Base-by-base conservation (phyloP, 2,888 invertebrate genomes). In the Prenolepis imparis region DNA sequence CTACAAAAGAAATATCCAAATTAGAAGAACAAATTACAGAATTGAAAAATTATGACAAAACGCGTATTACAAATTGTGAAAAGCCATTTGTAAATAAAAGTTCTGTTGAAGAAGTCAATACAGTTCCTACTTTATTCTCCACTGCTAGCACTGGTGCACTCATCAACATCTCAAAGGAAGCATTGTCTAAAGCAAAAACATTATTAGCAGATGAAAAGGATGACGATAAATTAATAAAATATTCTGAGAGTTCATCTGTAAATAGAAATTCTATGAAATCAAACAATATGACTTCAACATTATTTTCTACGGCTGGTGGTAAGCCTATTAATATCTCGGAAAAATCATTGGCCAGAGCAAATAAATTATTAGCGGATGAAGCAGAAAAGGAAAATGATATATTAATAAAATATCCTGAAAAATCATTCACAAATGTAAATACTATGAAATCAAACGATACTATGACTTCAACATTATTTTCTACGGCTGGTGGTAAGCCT, bases 141-240 rank as follows among this genome's bases (percentile, higher is more conserved):
- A 74, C 48, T 66, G 66, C 66, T 15, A 48, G 21, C 3, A n/a
- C n/a, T n/a, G 74, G 36, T 32, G 39, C 68, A 41, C 9, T 39
- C 12, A 68, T 77, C 8, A 77, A 67, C 12, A 82, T 92, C 8
- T 91, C 91, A 0, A 85, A 90, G 48, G 78, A 86, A 52, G 78
- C 87, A n/a, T 39, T 91, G 21, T 68, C 44, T 11, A 88, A 86
- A 68, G 86, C 89, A 4, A 83, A 86, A 72, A n/a, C 41, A 6
- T 52, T 74, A 57, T 85, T 87, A 64, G 57, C 39, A n/a, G 57
- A 88, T 57, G 67, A 74, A 8, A n/a, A 63, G 9, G 11, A 74
- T 44, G 15, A 74, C 0, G 15, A 66, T 55, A 12, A 8, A 28
- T 21, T 48, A n/a, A 39, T 41, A 55, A 66, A 75, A 66, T 39